These are phyloP conservation scores for Crenuchus spilurus DNA, from an alignment of 2,797 vertebrate genomes.

Conservation along the genomic window DNA sequence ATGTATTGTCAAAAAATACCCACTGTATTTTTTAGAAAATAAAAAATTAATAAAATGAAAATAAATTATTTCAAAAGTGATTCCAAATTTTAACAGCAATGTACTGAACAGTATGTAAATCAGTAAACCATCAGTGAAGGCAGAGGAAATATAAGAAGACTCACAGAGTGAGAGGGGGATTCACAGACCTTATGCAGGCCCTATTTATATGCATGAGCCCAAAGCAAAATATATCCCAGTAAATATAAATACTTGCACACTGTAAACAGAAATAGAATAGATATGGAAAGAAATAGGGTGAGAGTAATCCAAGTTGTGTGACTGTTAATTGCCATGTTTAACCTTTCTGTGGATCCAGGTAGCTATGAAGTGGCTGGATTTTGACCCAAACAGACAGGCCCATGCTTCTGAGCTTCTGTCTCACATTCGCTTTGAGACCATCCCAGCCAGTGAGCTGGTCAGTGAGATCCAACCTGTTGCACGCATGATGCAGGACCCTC, in stretches of 20 bases:
- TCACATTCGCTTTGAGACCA: constrained; percentile 82
- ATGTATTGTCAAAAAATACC: too few relatives aligned
- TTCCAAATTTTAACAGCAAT: neutral
- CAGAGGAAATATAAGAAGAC: neutral
- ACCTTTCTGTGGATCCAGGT: constrained; percentile 63
- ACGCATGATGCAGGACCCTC: constrained; percentile 84
- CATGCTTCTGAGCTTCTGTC: constrained; percentile 81
- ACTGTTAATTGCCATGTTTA: constrained; percentile 30
- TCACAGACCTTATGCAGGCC: neutral
- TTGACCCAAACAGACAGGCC: constrained; percentile 74
- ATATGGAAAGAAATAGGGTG: neutral
- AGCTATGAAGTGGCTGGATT: constrained; percentile 85
- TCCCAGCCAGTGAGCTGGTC: constrained; percentile 84
- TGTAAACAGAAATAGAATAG: constrained; percentile 36
- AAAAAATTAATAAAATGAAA: neutral
- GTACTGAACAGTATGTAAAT: constrained; percentile 1
- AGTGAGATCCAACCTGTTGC: constrained; percentile 84
- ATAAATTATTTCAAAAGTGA: neutral
- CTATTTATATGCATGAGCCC: constrained; percentile 30
- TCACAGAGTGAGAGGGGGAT: neutral
- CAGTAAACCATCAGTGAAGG: neutral
- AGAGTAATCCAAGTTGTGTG: neutral
- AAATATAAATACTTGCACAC: constrained; percentile 37
- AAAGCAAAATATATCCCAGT: constrained; percentile 28
- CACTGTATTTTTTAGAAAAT: neutral